phyloP scores from a whole-genome alignment of 2,113 vertebrate genomes.

The Ageneiosus marmoratus region DNA sequence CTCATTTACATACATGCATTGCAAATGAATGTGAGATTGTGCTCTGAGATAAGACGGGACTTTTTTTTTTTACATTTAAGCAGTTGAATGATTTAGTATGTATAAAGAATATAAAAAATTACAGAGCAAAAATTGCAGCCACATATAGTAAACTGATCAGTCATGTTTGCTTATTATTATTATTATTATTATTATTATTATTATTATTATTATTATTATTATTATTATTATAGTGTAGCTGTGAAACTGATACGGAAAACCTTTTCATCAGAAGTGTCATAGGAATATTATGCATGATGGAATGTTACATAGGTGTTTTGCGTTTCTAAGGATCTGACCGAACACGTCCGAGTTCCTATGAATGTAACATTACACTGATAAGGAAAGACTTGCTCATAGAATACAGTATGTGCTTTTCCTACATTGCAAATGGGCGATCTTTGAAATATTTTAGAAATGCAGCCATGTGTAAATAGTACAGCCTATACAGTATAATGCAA shows the following conservation, averaged over 20 bases:
- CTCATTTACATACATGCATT: too few species aligned
- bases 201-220: too few species aligned
- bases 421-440: neutral
- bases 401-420: neutral
- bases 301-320: neutral
- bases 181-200: too few species aligned
- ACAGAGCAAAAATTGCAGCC: neutral
- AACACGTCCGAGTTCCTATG: neutral
- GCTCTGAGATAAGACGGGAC: neutral
- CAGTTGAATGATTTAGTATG: neutral
- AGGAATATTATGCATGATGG: neutral
- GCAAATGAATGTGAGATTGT: neutral
- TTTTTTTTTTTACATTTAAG: neutral
- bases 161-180: too few species aligned
- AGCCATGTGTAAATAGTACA: neutral
- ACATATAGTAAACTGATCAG: neutral
- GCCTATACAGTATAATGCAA: too few species aligned
- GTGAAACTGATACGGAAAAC: neutral
- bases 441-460: neutral
- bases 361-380: neutral
- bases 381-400: neutral
- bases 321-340: neutral
- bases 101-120: neutral
- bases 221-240: too few species aligned
- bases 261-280: neutral